Evolutionary conservation across 2,797 vertebrate species (phyloP).

Genomic region (Echeneis naucrates): DNA sequence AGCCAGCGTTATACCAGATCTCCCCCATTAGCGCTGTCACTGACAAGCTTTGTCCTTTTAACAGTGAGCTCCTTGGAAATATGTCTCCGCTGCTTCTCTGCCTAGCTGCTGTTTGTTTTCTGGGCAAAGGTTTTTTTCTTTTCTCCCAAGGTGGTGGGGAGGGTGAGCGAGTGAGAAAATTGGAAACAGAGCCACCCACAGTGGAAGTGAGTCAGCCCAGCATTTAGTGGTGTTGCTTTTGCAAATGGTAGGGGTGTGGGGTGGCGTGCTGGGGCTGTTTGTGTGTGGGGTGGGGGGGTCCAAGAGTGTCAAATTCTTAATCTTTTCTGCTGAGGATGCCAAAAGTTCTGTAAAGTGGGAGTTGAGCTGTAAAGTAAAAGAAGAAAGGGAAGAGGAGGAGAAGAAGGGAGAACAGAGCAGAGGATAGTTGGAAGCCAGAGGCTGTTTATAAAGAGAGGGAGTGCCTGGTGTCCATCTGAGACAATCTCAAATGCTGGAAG

Average conservation of each 20-base stretch:
- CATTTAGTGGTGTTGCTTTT: conserved; percentile 80
- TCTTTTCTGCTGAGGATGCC: conserved; percentile 42
- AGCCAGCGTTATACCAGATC: conserved; percentile 21
- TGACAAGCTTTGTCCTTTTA: conserved; percentile 50
- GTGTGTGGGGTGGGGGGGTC: conserved; percentile 30
- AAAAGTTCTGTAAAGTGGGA: conserved; percentile 21
- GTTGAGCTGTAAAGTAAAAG: conserved; percentile 1
- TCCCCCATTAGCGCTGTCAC: conserved; percentile 16
- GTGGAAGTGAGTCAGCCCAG: conserved; percentile 81
- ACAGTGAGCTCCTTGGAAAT: conserved; percentile 30
- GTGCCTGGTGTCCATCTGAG: conserved; percentile 81
- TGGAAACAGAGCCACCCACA: conserved; percentile 87
- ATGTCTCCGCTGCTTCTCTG: conserved; percentile 45
- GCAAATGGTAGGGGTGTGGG: conserved; percentile 67
- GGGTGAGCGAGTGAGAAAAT: conserved; percentile 81
- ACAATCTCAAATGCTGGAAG: conserved; percentile 78
- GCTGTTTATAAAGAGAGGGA: conserved; percentile 82
- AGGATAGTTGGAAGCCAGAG: conserved; percentile 50
- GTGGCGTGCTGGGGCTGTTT: conserved; percentile 8
- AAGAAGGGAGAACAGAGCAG: conserved; percentile 11
- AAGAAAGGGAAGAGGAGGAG: conserved; percentile 3
- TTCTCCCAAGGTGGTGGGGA: conserved; percentile 65
- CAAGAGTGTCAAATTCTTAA: conserved; percentile 56
- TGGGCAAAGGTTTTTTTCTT: conserved; percentile 68
- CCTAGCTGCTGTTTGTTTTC: conserved; percentile 58